Conservation (phyloP, 2,797 vertebrate species). For the Artibeus lituratus region DNA sequence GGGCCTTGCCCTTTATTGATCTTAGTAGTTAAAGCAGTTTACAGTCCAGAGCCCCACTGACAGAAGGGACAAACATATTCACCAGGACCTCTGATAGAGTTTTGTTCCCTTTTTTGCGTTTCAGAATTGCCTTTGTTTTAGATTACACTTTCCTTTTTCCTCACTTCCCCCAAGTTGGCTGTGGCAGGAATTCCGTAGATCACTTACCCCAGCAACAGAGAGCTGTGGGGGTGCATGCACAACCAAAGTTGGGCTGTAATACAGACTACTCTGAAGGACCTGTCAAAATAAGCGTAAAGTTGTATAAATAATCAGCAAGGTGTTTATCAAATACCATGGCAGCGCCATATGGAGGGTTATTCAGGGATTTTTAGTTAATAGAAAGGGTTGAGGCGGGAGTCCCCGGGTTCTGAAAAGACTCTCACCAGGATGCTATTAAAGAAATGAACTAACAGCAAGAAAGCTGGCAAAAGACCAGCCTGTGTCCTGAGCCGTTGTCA, state of each 20-base stretch:
- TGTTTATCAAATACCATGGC: conserved; percentile 68
- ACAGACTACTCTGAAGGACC: conserved; percentile 42
- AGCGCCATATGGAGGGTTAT: conserved; percentile 43
- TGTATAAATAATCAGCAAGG: conserved; percentile 67
- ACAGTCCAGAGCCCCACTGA: conserved; percentile 59
- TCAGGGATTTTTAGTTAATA: conserved; percentile 57
- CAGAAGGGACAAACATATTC: conserved; percentile 58
- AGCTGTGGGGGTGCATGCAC: conserved; percentile 14
- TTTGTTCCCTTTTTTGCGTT: neutral
- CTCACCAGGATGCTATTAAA: conserved; percentile 56
- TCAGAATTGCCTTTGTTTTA: conserved; percentile 44
- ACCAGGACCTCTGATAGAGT: neutral
- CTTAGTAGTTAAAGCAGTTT: conserved; percentile 60
- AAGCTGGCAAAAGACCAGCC: conserved; percentile 28
- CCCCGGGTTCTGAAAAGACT: conserved; percentile 55
- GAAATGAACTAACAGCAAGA: conserved; percentile 27
- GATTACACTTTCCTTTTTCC: neutral
- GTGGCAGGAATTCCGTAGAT: conserved; percentile 24
- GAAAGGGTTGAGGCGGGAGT: conserved; percentile 57
- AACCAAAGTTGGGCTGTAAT: conserved; percentile 30
- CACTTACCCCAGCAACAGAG: neutral
- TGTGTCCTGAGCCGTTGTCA: neutral
- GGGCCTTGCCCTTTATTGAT: conserved; percentile 73
- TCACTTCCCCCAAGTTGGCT: neutral
- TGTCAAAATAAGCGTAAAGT: conserved; percentile 68